Percentiles rank a stretch among this genome's conserved stretches.
These are phyloP conservation scores for Drosophila ironensis DNA, from an alignment of 1,140 invertebrate species.

Conservation along the genomic window DNA sequence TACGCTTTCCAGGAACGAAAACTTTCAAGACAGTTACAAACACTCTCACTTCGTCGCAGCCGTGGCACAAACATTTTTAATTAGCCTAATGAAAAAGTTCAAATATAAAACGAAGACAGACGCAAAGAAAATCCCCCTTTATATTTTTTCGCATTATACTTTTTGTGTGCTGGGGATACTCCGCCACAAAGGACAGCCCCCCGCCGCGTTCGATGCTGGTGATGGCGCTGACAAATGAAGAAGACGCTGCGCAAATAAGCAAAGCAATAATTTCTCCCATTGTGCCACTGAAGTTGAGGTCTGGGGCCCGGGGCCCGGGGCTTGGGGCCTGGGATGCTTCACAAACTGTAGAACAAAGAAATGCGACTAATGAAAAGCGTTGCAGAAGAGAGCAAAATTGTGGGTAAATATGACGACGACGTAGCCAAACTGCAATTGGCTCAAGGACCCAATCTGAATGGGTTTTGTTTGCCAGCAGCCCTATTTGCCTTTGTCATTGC, in stretches of 20 bases:
- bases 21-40: constrained; percentile 60
- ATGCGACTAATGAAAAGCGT: constrained; percentile 52
- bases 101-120: constrained; percentile 51
- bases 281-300: constrained; percentile 29
- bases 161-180: constrained; percentile 22
- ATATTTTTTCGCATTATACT: constrained; percentile 40
- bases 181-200: constrained; percentile 17
- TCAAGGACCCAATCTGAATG: constrained; percentile 2
- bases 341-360: constrained; percentile 54
- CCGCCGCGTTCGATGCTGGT: not conserved
- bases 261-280: constrained; percentile 71
- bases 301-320: not conserved
- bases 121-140: constrained; percentile 27
- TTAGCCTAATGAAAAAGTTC: constrained; percentile 79
- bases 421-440: constrained; percentile 32
- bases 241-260: constrained; percentile 65
- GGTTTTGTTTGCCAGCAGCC: constrained; percentile 4
- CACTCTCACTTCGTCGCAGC: constrained; percentile 16
- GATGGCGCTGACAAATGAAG: constrained; percentile 58
- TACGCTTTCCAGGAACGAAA: constrained; percentile 37
- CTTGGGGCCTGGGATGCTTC: not conserved
- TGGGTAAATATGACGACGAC: constrained; percentile 55
- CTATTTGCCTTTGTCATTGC: constrained; percentile 1
- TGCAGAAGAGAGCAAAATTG: constrained; percentile 27
- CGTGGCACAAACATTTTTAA: constrained; percentile 63